Base-by-base conservation (phyloP, 2,797 vertebrate species). In the Channa striata region DNA sequence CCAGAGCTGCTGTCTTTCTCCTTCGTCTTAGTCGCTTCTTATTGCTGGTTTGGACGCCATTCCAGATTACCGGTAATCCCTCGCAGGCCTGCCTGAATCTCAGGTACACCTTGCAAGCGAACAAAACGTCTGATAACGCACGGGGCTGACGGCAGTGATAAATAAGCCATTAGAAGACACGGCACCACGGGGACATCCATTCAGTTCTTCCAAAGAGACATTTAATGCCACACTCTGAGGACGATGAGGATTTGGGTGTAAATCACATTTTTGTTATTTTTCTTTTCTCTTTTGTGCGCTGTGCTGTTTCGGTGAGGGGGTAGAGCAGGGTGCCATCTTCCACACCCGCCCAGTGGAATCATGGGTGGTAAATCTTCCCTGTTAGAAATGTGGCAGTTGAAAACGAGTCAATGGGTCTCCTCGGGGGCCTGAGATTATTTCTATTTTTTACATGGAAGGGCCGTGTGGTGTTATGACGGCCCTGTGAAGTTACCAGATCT, bases 281-380 rank as follows among this genome's bases (percentile, higher is more conserved):
- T 72, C 44, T 48, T 30, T 43, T 12, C 17, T 57, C 72, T 63
- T 83, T 90, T 90, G 81, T 88, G 74, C 4, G 68, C 51, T 1
- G 77, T 48, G 54, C 68, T 83, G 83, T 87, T 84, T 83, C 78
- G 75, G 77, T 51, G 59, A n/a, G 43, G 49, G 66, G 40, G 49
- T 53, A 40, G 80, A 75, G 82, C 74, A 53, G 89, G 87, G 87
- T 86, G 89, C 88, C 89, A 85, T 89, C 84, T 80, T 72, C 59
- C 70, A 39, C 42, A 75, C 61, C 68, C 78, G 52, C 80, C 83
- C 82, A 79, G 80, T 54, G 71, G 88, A 91, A 73, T 82, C 80
- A 89, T 89, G 93, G 93, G 94, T 93, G 94, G 93, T 91, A 93
- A 89, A 87, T 86, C 85, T 85, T 59, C 53, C 79, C 82, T 53